These are phyloP conservation scores for Spheniscus humboldti DNA, from an alignment of 2,797 vertebrate species.

Conservation along the genomic window DNA sequence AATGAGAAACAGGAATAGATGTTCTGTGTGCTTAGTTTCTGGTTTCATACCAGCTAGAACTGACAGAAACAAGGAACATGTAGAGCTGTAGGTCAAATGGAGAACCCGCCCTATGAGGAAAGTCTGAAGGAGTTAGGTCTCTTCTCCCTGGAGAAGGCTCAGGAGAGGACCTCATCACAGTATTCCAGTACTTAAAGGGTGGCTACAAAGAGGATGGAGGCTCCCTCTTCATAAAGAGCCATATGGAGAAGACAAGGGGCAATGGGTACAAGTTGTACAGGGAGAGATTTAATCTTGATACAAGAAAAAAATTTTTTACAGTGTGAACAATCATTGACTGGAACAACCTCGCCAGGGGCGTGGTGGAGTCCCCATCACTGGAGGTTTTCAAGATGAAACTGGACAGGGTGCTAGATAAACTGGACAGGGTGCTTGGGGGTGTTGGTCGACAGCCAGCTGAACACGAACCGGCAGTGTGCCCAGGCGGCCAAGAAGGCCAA, in stretches of 20 bases:
- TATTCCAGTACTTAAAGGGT: neutral
- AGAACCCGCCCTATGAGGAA: neutral
- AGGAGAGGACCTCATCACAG: neutral
- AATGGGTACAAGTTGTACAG: neutral
- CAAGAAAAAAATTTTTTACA: neutral
- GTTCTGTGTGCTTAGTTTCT: neutral
- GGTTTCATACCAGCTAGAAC: neutral
- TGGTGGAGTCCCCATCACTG: neutral
- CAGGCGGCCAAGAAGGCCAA: no score
- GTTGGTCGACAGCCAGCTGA: no score
- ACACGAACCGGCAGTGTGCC: no score
- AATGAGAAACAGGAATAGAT: neutral
- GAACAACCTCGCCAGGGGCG: neutral
- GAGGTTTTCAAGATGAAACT: accelerated
- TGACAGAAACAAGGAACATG: neutral
- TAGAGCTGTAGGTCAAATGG: neutral
- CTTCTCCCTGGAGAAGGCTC: neutral
- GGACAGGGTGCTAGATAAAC: neutral
- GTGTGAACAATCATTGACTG: neutral
- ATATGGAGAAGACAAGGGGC: neutral
- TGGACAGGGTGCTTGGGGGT: no score
- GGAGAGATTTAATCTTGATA: neutral
- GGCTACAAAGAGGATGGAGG: neutral
- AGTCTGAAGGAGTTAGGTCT: neutral
- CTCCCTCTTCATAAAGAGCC: neutral